Base-by-base conservation (phyloP, 2,113 vertebrate species). In the Riparia riparia region DNA sequence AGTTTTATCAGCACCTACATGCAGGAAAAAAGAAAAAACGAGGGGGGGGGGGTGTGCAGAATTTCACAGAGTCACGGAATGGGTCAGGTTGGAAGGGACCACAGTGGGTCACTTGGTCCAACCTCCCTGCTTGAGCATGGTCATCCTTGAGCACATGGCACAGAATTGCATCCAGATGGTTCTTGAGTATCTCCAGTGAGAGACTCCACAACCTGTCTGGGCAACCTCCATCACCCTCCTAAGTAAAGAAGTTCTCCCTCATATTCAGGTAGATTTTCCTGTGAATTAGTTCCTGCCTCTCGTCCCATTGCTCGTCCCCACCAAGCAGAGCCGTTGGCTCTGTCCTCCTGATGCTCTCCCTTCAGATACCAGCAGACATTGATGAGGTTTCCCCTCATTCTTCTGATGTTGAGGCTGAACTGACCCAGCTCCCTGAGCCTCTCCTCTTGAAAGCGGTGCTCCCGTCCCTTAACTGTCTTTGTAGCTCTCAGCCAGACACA, bases 1-100 rank as follows among this genome's bases (percentile, higher is more conserved):
- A 99, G 93, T 42, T 93, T 96, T 84, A 99, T 87, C 74, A 99
- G 91, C 7, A 98, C 95, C 99, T 99, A 31, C 9, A 94, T n/a
- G 0, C 0, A 17, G 18, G 41, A 49, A 16, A 50, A 22, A 39
- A 53, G n/a, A 13, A 53, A n/a, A 10, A 34, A 4, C 22, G 9
- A 37, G 37, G 37, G 37, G 37, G 37, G 37, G 37, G 9, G 37
- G 37, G 37, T 8, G 9, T 8, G 37, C 37, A 11, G 3, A 12
- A 66, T n/a, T 54, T 80, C 34, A 26, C 49, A 56, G 20, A 80
- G 29, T 63, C 54, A 60, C 9, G 24, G 45, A 61, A 26, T 25
- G 9, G 24, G 29, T 53, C 19, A 63, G 7, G 14, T 29, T 63
- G 34, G 24, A 64, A 71, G 25, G 20, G 20, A 49, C 5, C 20